Percentiles rank a stretch among this genome's conserved stretches.
phyloP scores from a whole-genome alignment of 2,888 invertebrate species.

The Frankliniella fusca region DNA sequence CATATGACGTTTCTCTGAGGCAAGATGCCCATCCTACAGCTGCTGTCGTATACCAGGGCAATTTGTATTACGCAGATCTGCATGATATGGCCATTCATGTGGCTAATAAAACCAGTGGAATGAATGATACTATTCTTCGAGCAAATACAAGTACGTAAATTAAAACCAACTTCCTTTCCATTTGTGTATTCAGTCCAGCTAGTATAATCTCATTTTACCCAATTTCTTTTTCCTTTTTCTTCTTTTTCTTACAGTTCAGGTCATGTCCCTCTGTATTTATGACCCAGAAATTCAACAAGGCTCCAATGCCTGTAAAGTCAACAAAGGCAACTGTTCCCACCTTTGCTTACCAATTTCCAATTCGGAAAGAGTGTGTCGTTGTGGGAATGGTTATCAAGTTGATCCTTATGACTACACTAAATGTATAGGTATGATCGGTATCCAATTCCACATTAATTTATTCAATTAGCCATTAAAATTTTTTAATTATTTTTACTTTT shows the following conservation, averaged over 20 bases:
- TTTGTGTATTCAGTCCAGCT: conserved; percentile 1
- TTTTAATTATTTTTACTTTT: conserved; percentile 25
- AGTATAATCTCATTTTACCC: background rate
- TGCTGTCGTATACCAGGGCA: conserved; percentile 60
- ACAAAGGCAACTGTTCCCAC: conserved; percentile 63
- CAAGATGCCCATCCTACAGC: conserved; percentile 53
- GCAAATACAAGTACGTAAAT: conserved; percentile 55
- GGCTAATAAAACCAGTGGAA: conserved; percentile 58
- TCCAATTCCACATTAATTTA: conserved; percentile 9
- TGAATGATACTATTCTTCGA: conserved; percentile 51
- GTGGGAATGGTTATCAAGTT: conserved; percentile 65
- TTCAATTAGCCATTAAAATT: conserved; percentile 12
- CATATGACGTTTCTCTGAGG: conserved; percentile 41
- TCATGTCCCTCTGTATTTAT: conserved; percentile 65
- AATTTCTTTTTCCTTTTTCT: conserved; percentile 23
- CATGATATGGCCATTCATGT: conserved; percentile 59
- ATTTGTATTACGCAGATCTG: conserved; percentile 65
- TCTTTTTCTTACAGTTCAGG: conserved; percentile 54
- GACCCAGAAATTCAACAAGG: conserved; percentile 62
- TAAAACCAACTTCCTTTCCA: conserved; percentile 1
- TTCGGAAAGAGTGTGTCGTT: conserved; percentile 61
- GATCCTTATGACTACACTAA: conserved; percentile 53
- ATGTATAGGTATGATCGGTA: conserved; percentile 49
- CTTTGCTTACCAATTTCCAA: conserved; percentile 64
- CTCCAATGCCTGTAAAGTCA: conserved; percentile 54